Evolutionary conservation across 1,140 invertebrate genomes (phyloP).

Genomic region (Papilio polyxenes): DNA sequence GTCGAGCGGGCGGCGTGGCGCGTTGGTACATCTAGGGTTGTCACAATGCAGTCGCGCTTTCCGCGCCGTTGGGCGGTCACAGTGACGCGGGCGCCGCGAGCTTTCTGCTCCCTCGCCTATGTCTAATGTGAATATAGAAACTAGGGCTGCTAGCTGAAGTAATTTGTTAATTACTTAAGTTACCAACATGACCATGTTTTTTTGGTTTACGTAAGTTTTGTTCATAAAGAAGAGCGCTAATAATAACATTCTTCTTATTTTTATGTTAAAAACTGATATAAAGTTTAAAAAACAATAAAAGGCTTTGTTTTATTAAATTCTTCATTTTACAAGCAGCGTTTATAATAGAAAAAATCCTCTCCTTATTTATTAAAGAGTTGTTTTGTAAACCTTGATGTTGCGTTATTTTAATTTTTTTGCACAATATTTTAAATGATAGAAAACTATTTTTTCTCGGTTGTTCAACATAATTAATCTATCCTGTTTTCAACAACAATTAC

Average conservation of each 20-base stretch:
- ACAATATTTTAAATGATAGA: too few relatives aligned
- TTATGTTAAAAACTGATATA: too few relatives aligned
- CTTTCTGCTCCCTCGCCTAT: slow-evolving; percentile 38
- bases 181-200: background rate
- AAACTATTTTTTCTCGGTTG: background rate
- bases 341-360: too few relatives aligned
- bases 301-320: too few relatives aligned
- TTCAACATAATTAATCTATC: background rate
- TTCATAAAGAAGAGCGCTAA: too few relatives aligned
- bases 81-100: slow-evolving; percentile 48
- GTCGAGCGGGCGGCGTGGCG: slow-evolving; percentile 42
- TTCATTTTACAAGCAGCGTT: too few relatives aligned
- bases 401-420: too few relatives aligned
- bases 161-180: background rate
- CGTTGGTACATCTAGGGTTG: slow-evolving; percentile 56
- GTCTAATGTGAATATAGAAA: slow-evolving; percentile 33
- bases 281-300: too few relatives aligned
- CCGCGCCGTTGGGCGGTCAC: slow-evolving; percentile 56
- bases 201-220: too few relatives aligned
- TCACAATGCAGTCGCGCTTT: slow-evolving; percentile 60
- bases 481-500: background rate
- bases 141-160: slow-evolving; percentile 24
- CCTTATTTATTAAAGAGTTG: too few relatives aligned
- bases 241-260: too few relatives aligned
- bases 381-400: too few relatives aligned